Percentiles rank a stretch among this genome's conserved stretches.
These are phyloP conservation scores for Cataglyphis cursor DNA, from an alignment of 2,888 invertebrate genomes.

Conservation along the genomic window DNA sequence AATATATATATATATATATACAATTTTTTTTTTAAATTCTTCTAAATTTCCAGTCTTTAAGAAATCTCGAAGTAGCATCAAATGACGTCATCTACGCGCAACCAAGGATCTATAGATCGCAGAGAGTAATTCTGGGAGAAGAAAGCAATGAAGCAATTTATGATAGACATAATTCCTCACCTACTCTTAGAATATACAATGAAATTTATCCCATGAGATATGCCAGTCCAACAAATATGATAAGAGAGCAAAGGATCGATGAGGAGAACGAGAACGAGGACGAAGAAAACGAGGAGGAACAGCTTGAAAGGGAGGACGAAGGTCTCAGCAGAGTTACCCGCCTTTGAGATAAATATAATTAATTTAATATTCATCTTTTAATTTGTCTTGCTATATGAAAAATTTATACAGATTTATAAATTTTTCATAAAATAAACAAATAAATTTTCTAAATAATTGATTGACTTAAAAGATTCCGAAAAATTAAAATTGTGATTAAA, in stretches of 20 bases:
- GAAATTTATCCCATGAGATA: constrained; percentile 81
- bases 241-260: constrained; percentile 80
- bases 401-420: not conserved
- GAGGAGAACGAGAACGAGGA: constrained; percentile 80
- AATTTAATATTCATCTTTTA: not conserved
- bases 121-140: constrained; percentile 59
- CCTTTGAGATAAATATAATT: constrained; percentile 70
- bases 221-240: constrained; percentile 79
- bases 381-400: not conserved
- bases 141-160: constrained; percentile 81
- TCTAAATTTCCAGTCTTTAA: constrained; percentile 13
- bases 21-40: not conserved
- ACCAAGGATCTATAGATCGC: constrained; percentile 67
- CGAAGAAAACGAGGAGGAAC: constrained; percentile 77
- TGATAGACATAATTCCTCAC: constrained; percentile 80
- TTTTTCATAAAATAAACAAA: not conserved
- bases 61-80: not conserved
- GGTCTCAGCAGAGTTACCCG: constrained; percentile 78
- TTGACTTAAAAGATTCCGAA: not conserved
- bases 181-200: constrained; percentile 76
- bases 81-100: constrained; percentile 69
- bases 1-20: not conserved
- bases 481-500: not conserved
- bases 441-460: not conserved
- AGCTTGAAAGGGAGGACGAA: constrained; percentile 74